Percentiles rank a stretch among this genome's conserved stretches.
phyloP scores from a whole-genome alignment of 1,140 invertebrate species.

The Neodiprion lecontei region DNA sequence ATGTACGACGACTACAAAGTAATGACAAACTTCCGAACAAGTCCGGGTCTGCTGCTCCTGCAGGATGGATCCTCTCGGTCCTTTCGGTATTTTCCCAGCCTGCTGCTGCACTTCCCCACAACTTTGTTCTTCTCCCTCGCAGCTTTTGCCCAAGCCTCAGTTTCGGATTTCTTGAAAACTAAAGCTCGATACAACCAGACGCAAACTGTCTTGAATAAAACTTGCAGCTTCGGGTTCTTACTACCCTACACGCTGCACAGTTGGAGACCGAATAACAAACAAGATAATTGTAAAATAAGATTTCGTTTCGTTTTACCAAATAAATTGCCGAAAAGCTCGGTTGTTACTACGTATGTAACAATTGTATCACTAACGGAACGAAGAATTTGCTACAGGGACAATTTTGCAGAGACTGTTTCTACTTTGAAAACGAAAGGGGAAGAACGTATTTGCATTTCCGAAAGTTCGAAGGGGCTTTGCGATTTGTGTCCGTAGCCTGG shows the following conservation, averaged over 20 bases:
- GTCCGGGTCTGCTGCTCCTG: slow-evolving; percentile 19
- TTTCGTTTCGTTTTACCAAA: too few species aligned
- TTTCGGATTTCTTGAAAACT: slow-evolving; percentile 5
- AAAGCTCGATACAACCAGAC: not conserved
- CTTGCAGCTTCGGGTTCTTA: not conserved
- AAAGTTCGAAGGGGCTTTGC: not conserved
- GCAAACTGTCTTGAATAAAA: not conserved
- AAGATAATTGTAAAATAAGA: too few species aligned
- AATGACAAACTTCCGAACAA: slow-evolving; percentile 54
- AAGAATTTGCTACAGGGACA: not conserved
- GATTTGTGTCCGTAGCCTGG: not conserved
- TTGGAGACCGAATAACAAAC: too few species aligned
- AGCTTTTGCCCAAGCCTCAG: not conserved
- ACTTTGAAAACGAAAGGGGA: slow-evolving; percentile 18
- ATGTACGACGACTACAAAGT: slow-evolving; percentile 40
- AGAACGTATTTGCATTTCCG: slow-evolving; percentile 14
- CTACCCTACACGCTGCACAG: too few species aligned
- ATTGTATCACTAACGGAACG: not conserved
- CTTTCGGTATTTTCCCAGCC: not conserved
- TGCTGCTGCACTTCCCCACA: not conserved
- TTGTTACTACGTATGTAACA: too few species aligned
- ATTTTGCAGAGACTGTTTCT: not conserved
- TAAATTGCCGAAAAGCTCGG: too few species aligned
- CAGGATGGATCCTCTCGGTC: not conserved
- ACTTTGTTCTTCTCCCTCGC: not conserved